These are phyloP conservation scores for Chaenodraco wilsoni DNA, from an alignment of 2,797 vertebrate genomes.

Conservation along the genomic window DNA sequence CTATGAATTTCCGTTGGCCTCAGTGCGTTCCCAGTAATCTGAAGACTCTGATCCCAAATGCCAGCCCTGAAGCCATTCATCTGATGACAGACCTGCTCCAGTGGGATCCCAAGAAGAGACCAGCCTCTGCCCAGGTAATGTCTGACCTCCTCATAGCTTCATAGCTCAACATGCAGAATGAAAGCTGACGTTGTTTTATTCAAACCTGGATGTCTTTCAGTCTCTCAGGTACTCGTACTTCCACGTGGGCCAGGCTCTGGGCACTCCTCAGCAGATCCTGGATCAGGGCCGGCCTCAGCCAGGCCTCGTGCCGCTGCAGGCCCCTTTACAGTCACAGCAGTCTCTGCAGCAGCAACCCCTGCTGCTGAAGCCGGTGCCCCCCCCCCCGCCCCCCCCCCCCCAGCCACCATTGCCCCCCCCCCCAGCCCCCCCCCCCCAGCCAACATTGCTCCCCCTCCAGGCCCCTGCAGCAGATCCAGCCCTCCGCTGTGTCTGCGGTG, in stretches of 20 bases:
- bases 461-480: slow-evolving; percentile 85
- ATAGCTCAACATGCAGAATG: not conserved
- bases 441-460: slow-evolving; percentile 83
- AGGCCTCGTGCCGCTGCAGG: slow-evolving; percentile 75
- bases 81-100: slow-evolving; percentile 94
- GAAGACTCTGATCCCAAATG: slow-evolving; percentile 95
- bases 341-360: slow-evolving; percentile 75
- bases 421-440: slow-evolving; percentile 83
- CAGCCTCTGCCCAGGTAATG: slow-evolving; percentile 92
- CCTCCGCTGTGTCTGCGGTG: slow-evolving; percentile 62
- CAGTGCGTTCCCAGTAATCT: slow-evolving; percentile 94
- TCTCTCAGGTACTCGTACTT: slow-evolving; percentile 93
- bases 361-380: slow-evolving; percentile 83
- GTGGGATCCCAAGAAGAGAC: slow-evolving; percentile 97
- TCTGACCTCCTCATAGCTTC: not conserved
- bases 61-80: slow-evolving; percentile 92
- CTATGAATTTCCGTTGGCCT: slow-evolving; percentile 98
- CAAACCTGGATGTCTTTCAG: slow-evolving; percentile 64
- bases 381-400: slow-evolving; percentile 81
- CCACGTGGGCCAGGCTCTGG: slow-evolving; percentile 89
- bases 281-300: slow-evolving; percentile 85
- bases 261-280: slow-evolving; percentile 85
- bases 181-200: slow-evolving; percentile 12
- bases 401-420: slow-evolving; percentile 80
- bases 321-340: slow-evolving; percentile 74